Base-by-base conservation (phyloP, 2,797 vertebrate species). In the Myotis vivesi region DNA sequence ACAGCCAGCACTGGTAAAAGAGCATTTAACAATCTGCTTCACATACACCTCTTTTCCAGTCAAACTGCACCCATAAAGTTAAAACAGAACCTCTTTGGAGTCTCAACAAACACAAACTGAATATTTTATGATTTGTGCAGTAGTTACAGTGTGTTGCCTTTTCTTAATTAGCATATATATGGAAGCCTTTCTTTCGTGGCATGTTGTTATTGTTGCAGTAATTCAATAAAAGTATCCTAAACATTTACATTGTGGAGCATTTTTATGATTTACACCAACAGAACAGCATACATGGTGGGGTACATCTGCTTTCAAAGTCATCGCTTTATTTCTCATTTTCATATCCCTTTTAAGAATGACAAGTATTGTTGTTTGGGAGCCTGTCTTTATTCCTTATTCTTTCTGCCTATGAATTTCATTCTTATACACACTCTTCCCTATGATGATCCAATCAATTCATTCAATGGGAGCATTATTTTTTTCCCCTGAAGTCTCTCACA, bases 21-120 rank as follows among this genome's bases (percentile, higher is more conserved):
- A 76, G 30, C 87, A 89, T 96, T 97, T 97, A 97, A 79, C 97
- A 96, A 96, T 96, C 97, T 98, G 96, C 87, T 97, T 80, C 89
- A 41, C 20, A 44, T 8, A 79, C 53, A 91, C 72, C 51, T 93
- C 82, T 53, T 96, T 95, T 77, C 53, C 90, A 97, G 96, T 59
- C 95, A 97, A 97, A 97, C 86, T 97, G 57, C 88, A 96, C 91
- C 97, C 91, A 94, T 94, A 90, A 97, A 96, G 87, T 89, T 75
- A 41, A 88, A 96, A 3, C 17, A 87, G 80, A 96, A 89, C 59
- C 68, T 89, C 88, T 95, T 72, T 91, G 77, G 92, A 97, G 91
- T 64, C 93, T 84, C 92, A 83, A 44, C 82, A 96, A 96, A 96
- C 33, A 76, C 0, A 13, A 94, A 55, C 64, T 95, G 93, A 75